Conservation (phyloP, 2,797 vertebrate species). For the Dipus sagitta region DNA sequence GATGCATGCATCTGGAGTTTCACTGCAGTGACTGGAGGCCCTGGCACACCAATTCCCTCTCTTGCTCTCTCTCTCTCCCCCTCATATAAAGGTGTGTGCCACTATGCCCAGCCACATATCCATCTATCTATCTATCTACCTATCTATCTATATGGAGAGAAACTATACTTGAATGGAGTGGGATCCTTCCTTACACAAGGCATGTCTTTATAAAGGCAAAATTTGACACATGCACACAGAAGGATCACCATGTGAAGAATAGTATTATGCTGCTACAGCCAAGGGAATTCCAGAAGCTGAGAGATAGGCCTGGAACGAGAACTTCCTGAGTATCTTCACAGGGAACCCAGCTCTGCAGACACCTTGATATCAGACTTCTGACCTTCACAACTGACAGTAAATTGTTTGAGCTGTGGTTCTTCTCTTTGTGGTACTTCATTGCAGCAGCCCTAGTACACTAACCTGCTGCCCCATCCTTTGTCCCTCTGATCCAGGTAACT, state of each 20-base stretch:
- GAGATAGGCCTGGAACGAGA: neutral
- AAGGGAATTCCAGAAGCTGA: neutral
- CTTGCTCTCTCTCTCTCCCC: too few relatives aligned
- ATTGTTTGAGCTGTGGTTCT: neutral
- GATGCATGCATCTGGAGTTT: too few relatives aligned
- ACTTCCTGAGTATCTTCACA: neutral
- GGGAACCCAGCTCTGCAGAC: neutral
- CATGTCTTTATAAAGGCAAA: constrained; percentile 21
- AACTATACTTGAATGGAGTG: neutral
- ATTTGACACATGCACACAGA: neutral
- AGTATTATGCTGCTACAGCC: neutral
- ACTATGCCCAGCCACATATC: too few relatives aligned
- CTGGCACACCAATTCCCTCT: too few relatives aligned
- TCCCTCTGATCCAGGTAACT: neutral
- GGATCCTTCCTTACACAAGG: neutral
- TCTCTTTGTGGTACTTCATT: neutral
- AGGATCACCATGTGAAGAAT: neutral
- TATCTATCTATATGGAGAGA: too few relatives aligned
- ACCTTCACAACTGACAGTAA: neutral
- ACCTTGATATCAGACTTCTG: neutral
- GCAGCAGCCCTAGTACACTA: neutral
- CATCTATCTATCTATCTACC: too few relatives aligned
- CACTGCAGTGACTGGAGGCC: too few relatives aligned
- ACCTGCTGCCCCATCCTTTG: neutral
- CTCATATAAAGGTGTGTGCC: too few relatives aligned